These are phyloP conservation scores for Mastomys coucha DNA, from an alignment of 2,113 vertebrate species.

Conservation along the genomic window DNA sequence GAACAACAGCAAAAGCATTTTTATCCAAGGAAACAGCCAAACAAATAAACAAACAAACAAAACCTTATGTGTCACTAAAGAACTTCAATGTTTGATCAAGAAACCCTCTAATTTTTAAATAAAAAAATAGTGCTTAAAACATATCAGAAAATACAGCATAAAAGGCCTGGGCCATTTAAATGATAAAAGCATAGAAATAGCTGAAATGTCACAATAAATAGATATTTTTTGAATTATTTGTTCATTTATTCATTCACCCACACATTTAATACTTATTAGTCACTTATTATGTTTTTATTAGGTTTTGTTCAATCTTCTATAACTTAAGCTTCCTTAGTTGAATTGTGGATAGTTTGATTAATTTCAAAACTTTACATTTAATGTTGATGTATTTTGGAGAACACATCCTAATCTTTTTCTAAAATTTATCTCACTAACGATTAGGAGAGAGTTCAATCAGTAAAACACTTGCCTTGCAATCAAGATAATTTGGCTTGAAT, in stretches of 20 bases:
- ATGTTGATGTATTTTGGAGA: slow-evolving; percentile 40
- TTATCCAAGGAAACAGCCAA: not conserved
- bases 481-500: no score
- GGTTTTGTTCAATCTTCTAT: not conserved
- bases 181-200: not conserved
- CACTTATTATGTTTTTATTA: slow-evolving; percentile 17
- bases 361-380: slow-evolving; percentile 14
- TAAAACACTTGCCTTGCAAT: not conserved
- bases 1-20: not conserved
- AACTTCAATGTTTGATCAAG: not conserved
- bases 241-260: slow-evolving; percentile 4
- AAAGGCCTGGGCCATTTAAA: not conserved
- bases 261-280: not conserved
- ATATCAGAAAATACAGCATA: not conserved
- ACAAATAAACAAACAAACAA: not conserved
- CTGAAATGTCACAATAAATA: slow-evolving; percentile 28
- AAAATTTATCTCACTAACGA: slow-evolving; percentile 4
- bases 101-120: not conserved
- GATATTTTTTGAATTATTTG: not conserved
- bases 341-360: slow-evolving; percentile 53
- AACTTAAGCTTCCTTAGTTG: slow-evolving; percentile 21
- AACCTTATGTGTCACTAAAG: not conserved
- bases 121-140: slow-evolving; percentile 40
- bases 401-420: not conserved
- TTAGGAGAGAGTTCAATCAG: not conserved